Base-by-base conservation (phyloP, 2,797 vertebrate species). In the Centropyge bicolor region DNA sequence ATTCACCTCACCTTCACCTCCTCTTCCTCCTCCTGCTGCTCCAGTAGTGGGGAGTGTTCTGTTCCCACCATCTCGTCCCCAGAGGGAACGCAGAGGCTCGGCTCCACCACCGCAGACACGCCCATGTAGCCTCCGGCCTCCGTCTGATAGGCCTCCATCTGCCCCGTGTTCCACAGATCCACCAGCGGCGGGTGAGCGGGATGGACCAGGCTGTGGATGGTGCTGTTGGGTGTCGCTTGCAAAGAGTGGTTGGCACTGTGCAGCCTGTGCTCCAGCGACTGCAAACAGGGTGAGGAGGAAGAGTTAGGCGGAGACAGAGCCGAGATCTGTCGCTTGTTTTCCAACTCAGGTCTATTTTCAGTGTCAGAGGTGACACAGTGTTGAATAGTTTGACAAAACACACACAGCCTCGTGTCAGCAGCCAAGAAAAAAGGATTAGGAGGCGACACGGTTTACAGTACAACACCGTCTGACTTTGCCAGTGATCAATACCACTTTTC, bases 41-140 rank as follows among this genome's bases (percentile, higher is more conserved):
- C 97, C 90, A 98, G 93, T 38, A 98, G 94, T 12, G 97, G 96
- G 72, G 96, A 97, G 84, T 97, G 97, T 75, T 98, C 97, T 65
- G 94, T 94, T 86, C 87, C 63, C 79, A 96, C 85, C 92, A 95
- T 85, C 88, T 97, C 95, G 72, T 98, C 95, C 86, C 95, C 89
- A 6, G 89, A 68, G 48, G 90, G 90, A 14, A 91, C 84, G 4
- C 91, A 91, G 24, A 96, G 83, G 61, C 91, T 91, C 3, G 93
- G 94, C 78, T 98, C 98, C 93, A 95, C 96, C 88, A 96, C 94
- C 0, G 94, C 93, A 5, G 96, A 92, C 86, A 97, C 95, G 8
- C 96, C 96, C 92, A 96, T 88, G 87, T 95, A 97, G 0, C 94
- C 91, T 80, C 96, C 95, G 61, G 95, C 94, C 88, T 98, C 96